Evolutionary conservation across 2,797 vertebrate genomes (phyloP).

Genomic region (Rhadinocentrus ornatus): DNA sequence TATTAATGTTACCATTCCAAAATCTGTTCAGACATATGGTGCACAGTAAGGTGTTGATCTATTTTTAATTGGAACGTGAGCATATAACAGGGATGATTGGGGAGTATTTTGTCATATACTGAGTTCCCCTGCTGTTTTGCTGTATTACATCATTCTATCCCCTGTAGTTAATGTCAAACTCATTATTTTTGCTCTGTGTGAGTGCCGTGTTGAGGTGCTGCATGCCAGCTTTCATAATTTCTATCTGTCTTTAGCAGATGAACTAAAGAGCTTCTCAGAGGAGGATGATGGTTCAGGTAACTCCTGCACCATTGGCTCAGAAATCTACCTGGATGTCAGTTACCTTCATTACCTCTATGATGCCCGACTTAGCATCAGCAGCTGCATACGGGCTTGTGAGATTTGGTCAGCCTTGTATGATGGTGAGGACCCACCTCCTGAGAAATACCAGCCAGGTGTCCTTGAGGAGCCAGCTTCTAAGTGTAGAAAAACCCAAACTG

Average conservation of each 20-base stretch:
- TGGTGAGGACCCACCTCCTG: conserved; percentile 89
- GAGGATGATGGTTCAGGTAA: conserved; percentile 72
- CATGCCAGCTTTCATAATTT: conserved; percentile 32
- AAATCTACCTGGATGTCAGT: conserved; percentile 91
- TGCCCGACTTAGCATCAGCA: conserved; percentile 87
- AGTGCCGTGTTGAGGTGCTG: conserved; percentile 8
- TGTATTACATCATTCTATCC: conserved; percentile 55
- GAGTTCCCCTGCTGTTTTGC: conserved; percentile 47
- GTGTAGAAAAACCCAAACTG: conserved; percentile 27
- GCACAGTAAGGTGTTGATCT: conserved; percentile 31
- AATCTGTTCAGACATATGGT: conserved; percentile 22
- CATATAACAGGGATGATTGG: conserved; percentile 26
- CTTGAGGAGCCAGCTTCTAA: conserved; percentile 78
- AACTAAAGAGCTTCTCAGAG: conserved; percentile 49
- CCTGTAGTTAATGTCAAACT: conserved; percentile 58
- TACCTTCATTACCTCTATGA: conserved; percentile 96
- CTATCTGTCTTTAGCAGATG: conserved; percentile 67
- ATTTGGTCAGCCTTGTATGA: conserved; percentile 96
- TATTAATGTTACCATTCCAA: conserved; percentile 13
- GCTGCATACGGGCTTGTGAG: conserved; percentile 87
- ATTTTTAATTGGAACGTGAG: conserved; percentile 40
- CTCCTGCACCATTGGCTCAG: conserved; percentile 89
- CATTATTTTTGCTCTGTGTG: conserved; percentile 63
- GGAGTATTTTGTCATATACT: conserved; percentile 37
- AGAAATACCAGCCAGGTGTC: conserved; percentile 82